These are phyloP conservation scores for Chaitophorus viminalis DNA, from an alignment of 2,888 invertebrate species.

Conservation along the genomic window DNA sequence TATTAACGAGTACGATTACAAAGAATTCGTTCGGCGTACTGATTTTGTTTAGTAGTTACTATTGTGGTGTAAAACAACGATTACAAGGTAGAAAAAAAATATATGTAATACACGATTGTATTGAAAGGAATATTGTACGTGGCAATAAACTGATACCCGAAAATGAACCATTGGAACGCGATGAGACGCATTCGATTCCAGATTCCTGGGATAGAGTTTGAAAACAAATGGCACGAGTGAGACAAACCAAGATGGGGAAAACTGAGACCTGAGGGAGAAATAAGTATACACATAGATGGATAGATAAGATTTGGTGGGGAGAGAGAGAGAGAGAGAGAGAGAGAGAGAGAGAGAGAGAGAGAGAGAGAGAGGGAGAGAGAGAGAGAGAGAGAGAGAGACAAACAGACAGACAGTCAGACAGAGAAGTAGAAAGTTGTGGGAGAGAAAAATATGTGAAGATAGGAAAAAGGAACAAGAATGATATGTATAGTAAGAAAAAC, in stretches of 20 bases:
- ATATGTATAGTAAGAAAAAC: conserved; percentile 2
- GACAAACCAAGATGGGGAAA: background rate
- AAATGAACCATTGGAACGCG: too few relatives aligned
- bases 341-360: background rate
- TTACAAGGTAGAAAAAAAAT: background rate
- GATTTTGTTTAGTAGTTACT: too few relatives aligned
- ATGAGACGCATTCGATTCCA: too few relatives aligned
- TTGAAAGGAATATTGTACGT: background rate
- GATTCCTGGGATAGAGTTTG: background rate
- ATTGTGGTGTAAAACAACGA: too few relatives aligned
- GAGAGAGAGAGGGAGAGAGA: too few relatives aligned
- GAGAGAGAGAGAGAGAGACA: too few relatives aligned
- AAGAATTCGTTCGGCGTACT: too few relatives aligned
- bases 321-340: background rate
- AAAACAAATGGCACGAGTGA: background rate
- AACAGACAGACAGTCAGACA: too few relatives aligned
- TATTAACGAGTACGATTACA: too few relatives aligned
- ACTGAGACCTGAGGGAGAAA: background rate
- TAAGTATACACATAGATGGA: background rate
- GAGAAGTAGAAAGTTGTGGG: background rate
- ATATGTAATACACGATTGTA: background rate
- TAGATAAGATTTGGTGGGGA: too few relatives aligned
- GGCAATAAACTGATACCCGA: too few relatives aligned
- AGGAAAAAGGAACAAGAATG: background rate
- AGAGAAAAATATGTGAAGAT: background rate